Evolutionary conservation across 1,140 invertebrate genomes (phyloP).

Genomic region (Zaprionus vittiger): DNA sequence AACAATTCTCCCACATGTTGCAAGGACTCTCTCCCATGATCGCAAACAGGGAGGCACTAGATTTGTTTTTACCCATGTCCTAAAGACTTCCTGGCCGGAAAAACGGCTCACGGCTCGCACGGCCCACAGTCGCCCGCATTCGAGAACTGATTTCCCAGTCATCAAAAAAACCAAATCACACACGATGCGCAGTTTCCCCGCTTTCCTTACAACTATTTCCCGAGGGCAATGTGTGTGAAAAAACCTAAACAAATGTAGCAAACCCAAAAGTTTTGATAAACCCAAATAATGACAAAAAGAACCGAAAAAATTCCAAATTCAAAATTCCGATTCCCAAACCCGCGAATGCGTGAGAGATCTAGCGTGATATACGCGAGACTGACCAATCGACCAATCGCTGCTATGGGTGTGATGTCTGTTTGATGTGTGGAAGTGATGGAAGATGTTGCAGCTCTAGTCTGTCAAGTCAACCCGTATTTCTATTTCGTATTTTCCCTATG

Average conservation of each 20-base stretch:
- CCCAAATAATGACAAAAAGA: slow-evolving; percentile 65
- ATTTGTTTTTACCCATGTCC: slow-evolving; percentile 46
- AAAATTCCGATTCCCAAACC: slow-evolving; percentile 59
- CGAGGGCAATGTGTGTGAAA: slow-evolving; percentile 39
- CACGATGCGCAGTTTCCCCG: slow-evolving; percentile 33
- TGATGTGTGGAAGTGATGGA: slow-evolving; percentile 7
- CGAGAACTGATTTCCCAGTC: slow-evolving; percentile 43
- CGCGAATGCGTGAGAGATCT: slow-evolving; percentile 22
- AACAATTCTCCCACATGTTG: slow-evolving; percentile 37
- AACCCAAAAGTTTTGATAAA: slow-evolving; percentile 80
- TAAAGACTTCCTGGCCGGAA: slow-evolving; percentile 29
- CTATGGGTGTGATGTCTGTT: slow-evolving; percentile 59
- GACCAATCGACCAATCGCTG: slow-evolving; percentile 44
- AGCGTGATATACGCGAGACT: not conserved
- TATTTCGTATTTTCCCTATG: slow-evolving; percentile 70
- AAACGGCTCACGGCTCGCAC: slow-evolving; percentile 39
- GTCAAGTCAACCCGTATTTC: slow-evolving; percentile 62
- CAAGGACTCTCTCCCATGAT: slow-evolving; percentile 1
- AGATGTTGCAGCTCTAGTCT: slow-evolving; percentile 46
- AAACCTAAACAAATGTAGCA: slow-evolving; percentile 54
- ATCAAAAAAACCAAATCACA: slow-evolving; percentile 63
- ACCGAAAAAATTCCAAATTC: slow-evolving; percentile 54
- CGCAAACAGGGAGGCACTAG: slow-evolving; percentile 21
- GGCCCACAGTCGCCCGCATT: slow-evolving; percentile 34
- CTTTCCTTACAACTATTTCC: slow-evolving; percentile 40